These are phyloP conservation scores for Cavia aperea DNA, from an alignment of 2,113 vertebrate species.

Conservation along the genomic window DNA sequence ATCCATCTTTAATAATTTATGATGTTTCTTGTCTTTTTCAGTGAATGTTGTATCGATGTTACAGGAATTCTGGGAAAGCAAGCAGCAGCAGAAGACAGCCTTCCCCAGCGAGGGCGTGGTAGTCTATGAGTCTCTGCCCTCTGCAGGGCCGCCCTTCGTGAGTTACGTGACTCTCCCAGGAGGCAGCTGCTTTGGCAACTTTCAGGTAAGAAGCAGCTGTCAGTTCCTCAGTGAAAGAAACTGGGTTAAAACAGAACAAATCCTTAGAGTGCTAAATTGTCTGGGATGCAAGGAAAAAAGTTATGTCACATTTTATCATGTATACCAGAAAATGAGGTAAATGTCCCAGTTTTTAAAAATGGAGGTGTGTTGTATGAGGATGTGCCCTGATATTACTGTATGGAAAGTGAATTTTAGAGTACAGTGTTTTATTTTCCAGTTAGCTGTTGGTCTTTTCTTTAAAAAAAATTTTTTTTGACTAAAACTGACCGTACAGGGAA, in stretches of 20 bases:
- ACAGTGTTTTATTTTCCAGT: slow-evolving; percentile 3
- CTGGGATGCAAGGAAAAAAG: not conserved
- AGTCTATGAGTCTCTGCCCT: slow-evolving; percentile 84
- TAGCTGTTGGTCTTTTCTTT: not conserved
- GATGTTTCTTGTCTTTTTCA: slow-evolving; percentile 70
- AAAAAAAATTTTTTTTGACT: not conserved
- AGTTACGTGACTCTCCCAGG: slow-evolving; percentile 90
- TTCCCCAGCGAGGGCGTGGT: slow-evolving; percentile 77
- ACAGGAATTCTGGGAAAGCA: slow-evolving; percentile 90
- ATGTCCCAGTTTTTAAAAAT: not conserved
- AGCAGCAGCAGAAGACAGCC: slow-evolving; percentile 74
- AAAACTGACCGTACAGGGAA: not conserved
- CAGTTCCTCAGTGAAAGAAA: not conserved
- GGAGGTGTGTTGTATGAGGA: not conserved
- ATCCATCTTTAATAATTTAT: not conserved
- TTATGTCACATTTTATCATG: not conserved
- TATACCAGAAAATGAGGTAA: not conserved
- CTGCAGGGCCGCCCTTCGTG: slow-evolving; percentile 81
- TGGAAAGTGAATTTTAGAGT: slow-evolving; percentile 21
- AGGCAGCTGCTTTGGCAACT: slow-evolving; percentile 92
- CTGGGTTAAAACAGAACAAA: not conserved
- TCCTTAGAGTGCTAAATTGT: not conserved
- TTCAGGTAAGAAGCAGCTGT: slow-evolving; percentile 79
- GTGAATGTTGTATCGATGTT: slow-evolving; percentile 89
- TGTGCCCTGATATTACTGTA: not conserved